Percentiles rank a stretch among this genome's conserved stretches.
Evolutionary conservation across 2,888 invertebrate species (phyloP).

Genomic region (Diachrysia chrysitis): DNA sequence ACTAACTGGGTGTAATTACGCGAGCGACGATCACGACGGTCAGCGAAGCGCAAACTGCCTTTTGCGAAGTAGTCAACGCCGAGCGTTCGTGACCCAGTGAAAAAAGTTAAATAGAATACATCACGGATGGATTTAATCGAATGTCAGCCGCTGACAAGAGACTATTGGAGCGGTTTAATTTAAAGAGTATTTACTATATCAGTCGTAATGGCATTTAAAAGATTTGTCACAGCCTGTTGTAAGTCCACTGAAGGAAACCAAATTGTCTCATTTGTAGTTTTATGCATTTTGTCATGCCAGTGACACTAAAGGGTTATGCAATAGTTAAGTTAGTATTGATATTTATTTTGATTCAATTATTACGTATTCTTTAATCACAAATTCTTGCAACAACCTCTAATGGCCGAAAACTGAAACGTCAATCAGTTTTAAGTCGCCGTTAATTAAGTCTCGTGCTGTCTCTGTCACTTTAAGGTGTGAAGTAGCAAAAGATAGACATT

Average conservation of each 20-base stretch:
- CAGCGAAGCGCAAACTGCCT: constrained; percentile 40
- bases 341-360: no score
- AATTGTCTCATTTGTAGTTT: not conserved
- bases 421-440: no score
- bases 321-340: not conserved
- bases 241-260: not conserved
- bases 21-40: constrained; percentile 28
- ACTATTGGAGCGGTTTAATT: constrained; percentile 9
- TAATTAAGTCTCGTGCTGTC: no score
- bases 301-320: not conserved
- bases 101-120: constrained; percentile 25
- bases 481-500: no score
- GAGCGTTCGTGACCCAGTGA: constrained; percentile 13
- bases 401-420: no score
- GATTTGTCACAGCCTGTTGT: not conserved
- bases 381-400: no score
- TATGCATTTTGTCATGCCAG: not conserved
- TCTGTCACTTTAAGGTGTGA: no score
- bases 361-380: no score
- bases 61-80: constrained; percentile 8
- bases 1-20: constrained; percentile 35
- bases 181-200: constrained; percentile 2
- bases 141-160: constrained; percentile 10
- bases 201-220: constrained; percentile 28
- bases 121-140: constrained; percentile 16